A percentile compares a stretch with the other conserved stretches of the same genome.
Conservation (phyloP, 2,888 invertebrate genomes). For the Alitta virens region DNA sequence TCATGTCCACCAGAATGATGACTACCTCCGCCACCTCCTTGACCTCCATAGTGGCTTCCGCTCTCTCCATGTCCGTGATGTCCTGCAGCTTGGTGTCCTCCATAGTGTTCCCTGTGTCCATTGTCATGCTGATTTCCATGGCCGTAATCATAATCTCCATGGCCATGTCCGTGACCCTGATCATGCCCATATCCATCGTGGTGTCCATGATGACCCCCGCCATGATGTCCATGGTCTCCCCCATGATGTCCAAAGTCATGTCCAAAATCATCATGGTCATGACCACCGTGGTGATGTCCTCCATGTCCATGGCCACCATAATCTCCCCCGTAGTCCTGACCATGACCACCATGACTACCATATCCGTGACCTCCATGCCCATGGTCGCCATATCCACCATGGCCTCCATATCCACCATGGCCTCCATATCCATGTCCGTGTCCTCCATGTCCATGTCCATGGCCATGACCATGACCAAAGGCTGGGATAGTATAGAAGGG, state of each 20-base stretch:
- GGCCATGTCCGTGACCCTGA: not conserved
- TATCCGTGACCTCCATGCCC: conserved; percentile 5
- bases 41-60: too few relatives aligned
- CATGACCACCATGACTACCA: conserved; percentile 5
- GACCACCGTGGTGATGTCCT: not conserved
- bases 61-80: not conserved
- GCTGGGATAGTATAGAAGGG: too few relatives aligned
- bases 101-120: not conserved
- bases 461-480: too few relatives aligned
- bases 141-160: not conserved
- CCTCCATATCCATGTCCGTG: too few relatives aligned
- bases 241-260: conserved; percentile 5
- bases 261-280: not conserved
- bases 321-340: not conserved
- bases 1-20: too few relatives aligned
- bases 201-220: not conserved
- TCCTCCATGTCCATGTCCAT: too few relatives aligned
- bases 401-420: too few relatives aligned
- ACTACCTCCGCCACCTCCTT: too few relatives aligned
- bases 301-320: conserved; percentile 2
- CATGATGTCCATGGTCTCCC: not conserved
- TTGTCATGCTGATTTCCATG: conserved; percentile 1
- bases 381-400: not conserved
- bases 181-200: conserved; percentile 1
- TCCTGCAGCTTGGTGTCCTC: not conserved